phyloP scores from a whole-genome alignment of 2,888 invertebrate species.

The Mellilla xanthometata region DNA sequence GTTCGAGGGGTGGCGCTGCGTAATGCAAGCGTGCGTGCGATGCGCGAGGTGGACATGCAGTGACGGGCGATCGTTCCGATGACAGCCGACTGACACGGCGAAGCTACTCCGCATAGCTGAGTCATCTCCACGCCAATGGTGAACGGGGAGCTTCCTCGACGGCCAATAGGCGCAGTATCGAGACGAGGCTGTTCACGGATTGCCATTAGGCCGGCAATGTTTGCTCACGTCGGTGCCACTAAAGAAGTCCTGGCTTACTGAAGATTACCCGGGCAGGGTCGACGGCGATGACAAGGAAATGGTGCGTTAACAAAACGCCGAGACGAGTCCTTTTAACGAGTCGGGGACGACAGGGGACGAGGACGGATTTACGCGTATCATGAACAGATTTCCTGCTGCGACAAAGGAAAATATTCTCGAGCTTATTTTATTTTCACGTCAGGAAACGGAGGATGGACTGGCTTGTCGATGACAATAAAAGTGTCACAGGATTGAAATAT shows the following conservation, averaged over 20 bases:
- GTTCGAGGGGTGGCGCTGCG: slow-evolving; percentile 80
- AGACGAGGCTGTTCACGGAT: slow-evolving; percentile 53
- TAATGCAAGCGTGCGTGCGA: slow-evolving; percentile 82
- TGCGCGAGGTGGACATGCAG: slow-evolving; percentile 81
- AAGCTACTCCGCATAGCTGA: slow-evolving; percentile 68
- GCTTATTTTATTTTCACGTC: slow-evolving; percentile 60
- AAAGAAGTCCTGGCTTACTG: slow-evolving; percentile 57
- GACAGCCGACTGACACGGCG: slow-evolving; percentile 72
- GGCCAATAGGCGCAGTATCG: slow-evolving; percentile 54
- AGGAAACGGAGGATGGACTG: slow-evolving; percentile 42
- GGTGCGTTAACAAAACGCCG: slow-evolving; percentile 72
- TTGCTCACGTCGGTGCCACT: slow-evolving; percentile 34
- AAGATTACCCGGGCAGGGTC: slow-evolving; percentile 66
- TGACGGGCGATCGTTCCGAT: slow-evolving; percentile 77
- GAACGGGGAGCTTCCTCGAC: slow-evolving; percentile 50
- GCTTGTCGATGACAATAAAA: slow-evolving; percentile 43
- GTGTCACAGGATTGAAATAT: slow-evolving; percentile 40
- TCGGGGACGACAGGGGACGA: slow-evolving; percentile 73
- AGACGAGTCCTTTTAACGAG: slow-evolving; percentile 74
- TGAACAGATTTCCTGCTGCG: slow-evolving; percentile 74
- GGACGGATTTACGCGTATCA: slow-evolving; percentile 77
- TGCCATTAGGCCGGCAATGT: slow-evolving; percentile 40
- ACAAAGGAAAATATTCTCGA: slow-evolving; percentile 66
- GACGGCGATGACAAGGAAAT: slow-evolving; percentile 73
- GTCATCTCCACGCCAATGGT: slow-evolving; percentile 66